A percentile compares a stretch with the other conserved stretches of the same genome.
These are phyloP conservation scores for Ophthalmolycus amberensis DNA, from an alignment of 2,113 vertebrate genomes.

Conservation along the genomic window DNA sequence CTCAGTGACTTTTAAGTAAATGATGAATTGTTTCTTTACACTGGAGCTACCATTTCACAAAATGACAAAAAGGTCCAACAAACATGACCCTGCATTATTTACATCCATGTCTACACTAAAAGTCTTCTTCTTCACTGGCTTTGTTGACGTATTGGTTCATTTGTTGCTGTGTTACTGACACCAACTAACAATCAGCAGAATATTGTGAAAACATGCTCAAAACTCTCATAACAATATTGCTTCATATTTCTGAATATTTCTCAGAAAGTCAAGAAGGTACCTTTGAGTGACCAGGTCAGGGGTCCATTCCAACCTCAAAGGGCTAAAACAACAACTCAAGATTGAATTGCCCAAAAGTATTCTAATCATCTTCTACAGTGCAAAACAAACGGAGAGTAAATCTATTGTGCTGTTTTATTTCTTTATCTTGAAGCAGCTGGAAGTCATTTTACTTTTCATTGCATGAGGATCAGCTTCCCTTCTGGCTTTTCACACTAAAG, in stretches of 20 bases:
- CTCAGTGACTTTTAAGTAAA: too few species aligned
- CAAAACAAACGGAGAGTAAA: background rate
- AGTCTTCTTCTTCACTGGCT: background rate
- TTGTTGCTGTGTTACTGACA: background rate
- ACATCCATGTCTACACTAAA: too few species aligned
- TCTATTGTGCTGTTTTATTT: background rate
- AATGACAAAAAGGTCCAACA: background rate
- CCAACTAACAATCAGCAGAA: background rate
- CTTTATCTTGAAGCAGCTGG: conserved; percentile 1
- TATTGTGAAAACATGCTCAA: too few species aligned
- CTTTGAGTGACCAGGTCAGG: too few species aligned
- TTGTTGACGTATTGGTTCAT: background rate
- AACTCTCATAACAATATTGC: background rate
- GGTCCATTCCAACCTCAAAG: background rate
- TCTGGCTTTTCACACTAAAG: conserved; percentile 5
- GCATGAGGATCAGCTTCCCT: conserved; percentile 12
- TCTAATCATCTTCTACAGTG: background rate
- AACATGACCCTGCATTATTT: background rate
- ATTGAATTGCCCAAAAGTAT: background rate
- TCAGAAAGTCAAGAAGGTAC: background rate
- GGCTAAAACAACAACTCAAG: background rate
- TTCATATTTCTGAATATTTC: background rate
- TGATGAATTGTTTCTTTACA: too few species aligned
- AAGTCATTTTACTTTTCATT: conserved; percentile 11
- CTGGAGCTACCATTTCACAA: too few species aligned